phyloP scores from a whole-genome alignment of 2,888 invertebrate genomes.

The Ceraclea dissimilis region DNA sequence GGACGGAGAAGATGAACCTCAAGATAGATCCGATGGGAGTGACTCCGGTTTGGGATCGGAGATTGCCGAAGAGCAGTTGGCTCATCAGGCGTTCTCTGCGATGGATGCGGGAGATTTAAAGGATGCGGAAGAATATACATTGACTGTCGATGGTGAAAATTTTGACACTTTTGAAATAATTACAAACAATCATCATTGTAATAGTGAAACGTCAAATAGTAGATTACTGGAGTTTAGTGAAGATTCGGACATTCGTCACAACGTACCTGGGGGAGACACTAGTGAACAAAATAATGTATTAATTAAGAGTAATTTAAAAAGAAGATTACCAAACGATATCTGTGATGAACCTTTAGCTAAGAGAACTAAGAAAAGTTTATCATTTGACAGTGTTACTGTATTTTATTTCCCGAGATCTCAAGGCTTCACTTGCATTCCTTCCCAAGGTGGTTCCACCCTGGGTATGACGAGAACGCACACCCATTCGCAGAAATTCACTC shows the following conservation, averaged over 20 bases:
- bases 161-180: slow-evolving; percentile 22
- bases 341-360: slow-evolving; percentile 44
- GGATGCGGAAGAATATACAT: slow-evolving; percentile 5
- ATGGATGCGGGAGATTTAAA: slow-evolving; percentile 32
- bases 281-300: slow-evolving; percentile 30
- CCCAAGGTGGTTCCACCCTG: slow-evolving; percentile 83
- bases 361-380: slow-evolving; percentile 73
- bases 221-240: slow-evolving; percentile 17
- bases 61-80: slow-evolving; percentile 49
- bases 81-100: slow-evolving; percentile 16
- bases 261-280: slow-evolving; percentile 19
- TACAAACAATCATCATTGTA: slow-evolving; percentile 22
- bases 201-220: slow-evolving; percentile 25
- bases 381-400: slow-evolving; percentile 87
- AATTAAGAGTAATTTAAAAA: slow-evolving; percentile 60
- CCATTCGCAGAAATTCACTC: slow-evolving; percentile 68
- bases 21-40: slow-evolving; percentile 71
- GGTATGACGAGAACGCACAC: slow-evolving; percentile 79
- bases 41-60: slow-evolving; percentile 80
- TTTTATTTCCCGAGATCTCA: slow-evolving; percentile 91
- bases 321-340: slow-evolving; percentile 44
- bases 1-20: slow-evolving; percentile 53
- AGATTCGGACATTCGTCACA: not conserved
- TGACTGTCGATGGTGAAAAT: slow-evolving; percentile 21
- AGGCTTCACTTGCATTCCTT: slow-evolving; percentile 87